These are phyloP conservation scores for Gobio gobio DNA, from an alignment of 2,113 vertebrate species.

Conservation along the genomic window DNA sequence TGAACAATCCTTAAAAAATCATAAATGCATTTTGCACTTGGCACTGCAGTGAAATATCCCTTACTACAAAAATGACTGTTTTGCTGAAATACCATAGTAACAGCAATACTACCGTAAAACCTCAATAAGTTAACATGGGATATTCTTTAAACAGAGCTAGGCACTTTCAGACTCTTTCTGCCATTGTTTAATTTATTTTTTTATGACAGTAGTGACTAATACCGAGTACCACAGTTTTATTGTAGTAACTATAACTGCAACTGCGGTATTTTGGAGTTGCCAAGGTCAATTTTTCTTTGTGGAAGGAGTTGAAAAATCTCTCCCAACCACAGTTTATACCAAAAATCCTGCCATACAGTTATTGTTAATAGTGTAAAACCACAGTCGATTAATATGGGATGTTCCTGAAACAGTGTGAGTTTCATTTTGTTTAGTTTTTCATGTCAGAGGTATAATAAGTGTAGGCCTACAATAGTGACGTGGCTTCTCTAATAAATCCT, in stretches of 20 bases:
- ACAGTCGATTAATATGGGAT: not conserved
- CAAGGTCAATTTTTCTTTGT: not conserved
- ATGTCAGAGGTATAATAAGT: not conserved
- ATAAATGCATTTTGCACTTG: not conserved
- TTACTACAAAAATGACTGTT: not conserved
- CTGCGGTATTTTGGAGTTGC: constrained; percentile 7
- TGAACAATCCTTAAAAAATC: not conserved
- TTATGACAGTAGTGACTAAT: constrained; percentile 15
- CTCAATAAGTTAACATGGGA: not conserved
- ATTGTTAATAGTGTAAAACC: constrained; percentile 14
- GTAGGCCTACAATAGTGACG: not conserved
- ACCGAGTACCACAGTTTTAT: constrained; percentile 1
- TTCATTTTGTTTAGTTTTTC: not conserved
- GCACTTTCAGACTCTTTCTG: not conserved
- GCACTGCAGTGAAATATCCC: not conserved
- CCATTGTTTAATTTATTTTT: constrained; percentile 21
- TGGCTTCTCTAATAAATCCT: not conserved
- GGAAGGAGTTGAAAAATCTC: not conserved
- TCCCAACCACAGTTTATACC: constrained; percentile 19
- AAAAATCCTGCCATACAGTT: not conserved
- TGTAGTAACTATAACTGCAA: constrained; percentile 20
- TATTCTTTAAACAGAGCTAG: constrained; percentile 8
- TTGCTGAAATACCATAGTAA: not conserved
- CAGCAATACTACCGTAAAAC: not conserved
- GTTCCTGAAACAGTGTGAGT: not conserved